Conservation (phyloP, 1,140 invertebrate species). For the Platyscapa corneri region DNA sequence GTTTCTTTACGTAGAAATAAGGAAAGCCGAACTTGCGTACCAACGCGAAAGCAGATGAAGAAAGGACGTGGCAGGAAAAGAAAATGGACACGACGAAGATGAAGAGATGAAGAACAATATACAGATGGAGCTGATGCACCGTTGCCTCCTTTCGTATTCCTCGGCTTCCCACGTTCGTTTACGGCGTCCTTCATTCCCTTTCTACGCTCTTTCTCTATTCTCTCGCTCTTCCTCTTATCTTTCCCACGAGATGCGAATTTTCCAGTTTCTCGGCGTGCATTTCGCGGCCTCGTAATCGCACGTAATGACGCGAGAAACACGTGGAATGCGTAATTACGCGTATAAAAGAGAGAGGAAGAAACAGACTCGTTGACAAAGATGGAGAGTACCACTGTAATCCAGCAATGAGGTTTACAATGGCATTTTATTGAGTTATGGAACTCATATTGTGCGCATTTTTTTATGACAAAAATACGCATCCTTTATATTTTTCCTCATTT, state of each 20-base stretch:
- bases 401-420: neutral
- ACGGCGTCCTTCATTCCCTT: too few species aligned
- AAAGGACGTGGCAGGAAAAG: neutral
- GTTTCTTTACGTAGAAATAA: slow-evolving; percentile 12
- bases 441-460: too few species aligned
- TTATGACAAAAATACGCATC: too few species aligned
- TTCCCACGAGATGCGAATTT: slow-evolving; percentile 44
- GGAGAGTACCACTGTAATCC: neutral
- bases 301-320: slow-evolving; percentile 43
- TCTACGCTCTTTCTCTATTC: neutral
- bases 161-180: slow-evolving; percentile 30
- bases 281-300: slow-evolving; percentile 33
- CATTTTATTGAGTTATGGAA: too few species aligned
- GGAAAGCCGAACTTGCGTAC: neutral
- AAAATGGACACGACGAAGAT: slow-evolving; percentile 15
- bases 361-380: neutral
- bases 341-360: slow-evolving; percentile 15
- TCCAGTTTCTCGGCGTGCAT: slow-evolving; percentile 12
- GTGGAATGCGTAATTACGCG: slow-evolving; percentile 39
- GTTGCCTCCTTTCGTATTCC: too few species aligned
- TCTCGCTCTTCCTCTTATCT: neutral
- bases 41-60: neutral
- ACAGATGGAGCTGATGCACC: neutral
- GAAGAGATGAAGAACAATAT: slow-evolving; percentile 32
- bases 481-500: too few species aligned